These are phyloP conservation scores for Criorhina ranunculi DNA, from an alignment of 2,888 invertebrate species.

Conservation along the genomic window DNA sequence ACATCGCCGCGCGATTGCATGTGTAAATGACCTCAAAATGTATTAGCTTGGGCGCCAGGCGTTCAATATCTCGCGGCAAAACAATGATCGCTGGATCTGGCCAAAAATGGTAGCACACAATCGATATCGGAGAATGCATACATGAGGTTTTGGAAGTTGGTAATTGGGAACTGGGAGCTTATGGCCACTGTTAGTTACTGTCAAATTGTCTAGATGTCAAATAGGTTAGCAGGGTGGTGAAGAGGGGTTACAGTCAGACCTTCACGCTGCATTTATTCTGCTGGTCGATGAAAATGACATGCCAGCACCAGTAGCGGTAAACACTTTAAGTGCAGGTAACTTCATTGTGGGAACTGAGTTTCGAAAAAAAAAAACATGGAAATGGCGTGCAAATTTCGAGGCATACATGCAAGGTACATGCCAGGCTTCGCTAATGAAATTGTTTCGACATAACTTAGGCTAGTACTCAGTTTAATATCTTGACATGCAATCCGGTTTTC, in stretches of 20 bases:
- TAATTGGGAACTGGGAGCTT: conserved; percentile 6
- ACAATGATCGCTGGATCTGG: conserved; percentile 59
- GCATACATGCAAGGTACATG: conserved; percentile 23
- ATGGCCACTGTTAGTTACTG: conserved; percentile 46
- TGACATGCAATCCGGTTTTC: conserved; percentile 7
- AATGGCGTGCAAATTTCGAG: conserved; percentile 54
- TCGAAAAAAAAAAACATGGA: conserved; percentile 25
- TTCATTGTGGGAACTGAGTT: conserved; percentile 33
- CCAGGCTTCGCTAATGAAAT: not conserved
- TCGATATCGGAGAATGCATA: conserved; percentile 32
- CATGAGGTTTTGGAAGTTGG: no score
- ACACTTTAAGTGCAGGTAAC: conserved; percentile 41
- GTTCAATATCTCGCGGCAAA: conserved; percentile 9
- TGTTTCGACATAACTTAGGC: not conserved
- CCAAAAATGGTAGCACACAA: conserved; percentile 71
- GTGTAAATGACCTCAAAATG: conserved; percentile 59
- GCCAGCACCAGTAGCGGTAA: conserved; percentile 17
- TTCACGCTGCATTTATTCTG: conserved; percentile 27
- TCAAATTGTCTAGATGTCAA: conserved; percentile 57
- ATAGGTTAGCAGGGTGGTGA: not conserved
- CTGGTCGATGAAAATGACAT: conserved; percentile 23
- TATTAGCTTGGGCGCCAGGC: conserved; percentile 45
- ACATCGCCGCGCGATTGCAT: conserved; percentile 43
- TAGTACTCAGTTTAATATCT: not conserved
- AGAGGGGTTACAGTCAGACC: conserved; percentile 17